phyloP scores from a whole-genome alignment of 1,140 invertebrate species.

The Cyphomyrmex costatus region DNA sequence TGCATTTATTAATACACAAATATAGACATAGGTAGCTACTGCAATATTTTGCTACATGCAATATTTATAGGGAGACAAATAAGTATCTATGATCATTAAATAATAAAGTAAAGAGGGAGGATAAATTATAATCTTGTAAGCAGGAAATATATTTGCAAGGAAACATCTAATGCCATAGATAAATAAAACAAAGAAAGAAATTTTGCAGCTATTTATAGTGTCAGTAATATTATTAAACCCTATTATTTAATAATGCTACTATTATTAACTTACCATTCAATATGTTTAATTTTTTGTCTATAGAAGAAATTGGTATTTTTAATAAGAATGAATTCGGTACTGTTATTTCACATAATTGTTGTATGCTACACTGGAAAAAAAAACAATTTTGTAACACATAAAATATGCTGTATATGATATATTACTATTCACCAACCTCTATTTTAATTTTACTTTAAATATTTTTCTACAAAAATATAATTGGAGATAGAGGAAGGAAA shows the following conservation, averaged over 20 bases:
- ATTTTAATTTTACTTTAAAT: background rate
- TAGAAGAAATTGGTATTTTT: slow-evolving; percentile 28
- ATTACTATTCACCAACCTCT: background rate
- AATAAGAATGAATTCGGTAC: slow-evolving; percentile 29
- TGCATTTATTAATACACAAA: background rate
- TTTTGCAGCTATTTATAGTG: too few relatives aligned
- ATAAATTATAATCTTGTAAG: too few relatives aligned
- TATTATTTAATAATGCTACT: background rate
- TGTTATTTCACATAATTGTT: slow-evolving; percentile 21
- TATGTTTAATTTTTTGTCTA: slow-evolving; percentile 40
- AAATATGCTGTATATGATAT: background rate
- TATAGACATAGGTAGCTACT: background rate
- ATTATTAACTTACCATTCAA: slow-evolving; percentile 21
- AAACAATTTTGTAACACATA: background rate
- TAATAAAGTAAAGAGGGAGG: too few relatives aligned
- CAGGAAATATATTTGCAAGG: too few relatives aligned
- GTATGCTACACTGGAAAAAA: slow-evolving; percentile 26
- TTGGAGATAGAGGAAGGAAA: too few relatives aligned
- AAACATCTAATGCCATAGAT: too few relatives aligned
- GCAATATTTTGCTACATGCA: too few relatives aligned
- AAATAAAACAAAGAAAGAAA: too few relatives aligned
- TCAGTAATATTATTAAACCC: too few relatives aligned
- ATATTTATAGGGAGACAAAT: too few relatives aligned
- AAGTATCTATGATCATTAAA: too few relatives aligned
- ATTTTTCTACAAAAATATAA: background rate